Percentiles rank a stretch among this genome's conserved stretches.
phyloP scores from a whole-genome alignment of 2,113 vertebrate species.

The Apeltes quadracus region DNA sequence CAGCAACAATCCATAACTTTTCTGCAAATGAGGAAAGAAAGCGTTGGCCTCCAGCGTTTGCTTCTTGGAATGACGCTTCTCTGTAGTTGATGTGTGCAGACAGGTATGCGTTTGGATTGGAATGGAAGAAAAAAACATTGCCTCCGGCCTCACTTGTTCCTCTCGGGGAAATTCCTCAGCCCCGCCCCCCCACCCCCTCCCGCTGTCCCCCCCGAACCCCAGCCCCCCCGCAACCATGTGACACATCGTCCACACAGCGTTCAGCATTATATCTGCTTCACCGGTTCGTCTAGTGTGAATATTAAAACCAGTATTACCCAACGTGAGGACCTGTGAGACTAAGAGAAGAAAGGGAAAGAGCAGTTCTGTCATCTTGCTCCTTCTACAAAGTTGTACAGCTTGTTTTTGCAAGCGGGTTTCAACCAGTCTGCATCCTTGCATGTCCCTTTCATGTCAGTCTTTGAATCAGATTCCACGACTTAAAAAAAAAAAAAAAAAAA shows the following conservation, averaged over 20 bases:
- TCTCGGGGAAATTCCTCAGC: constrained; percentile 77
- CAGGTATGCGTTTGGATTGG: constrained; percentile 63
- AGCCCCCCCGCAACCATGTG: constrained; percentile 37
- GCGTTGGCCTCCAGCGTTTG: constrained; percentile 17
- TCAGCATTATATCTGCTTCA: constrained; percentile 34
- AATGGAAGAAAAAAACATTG: constrained; percentile 72
- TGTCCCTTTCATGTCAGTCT: neutral
- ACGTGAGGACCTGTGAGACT: neutral
- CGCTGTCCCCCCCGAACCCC: too few relatives aligned
- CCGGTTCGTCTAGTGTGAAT: neutral
- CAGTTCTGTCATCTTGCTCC: neutral
- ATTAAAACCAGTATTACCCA: neutral
- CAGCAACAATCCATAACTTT: constrained; percentile 14
- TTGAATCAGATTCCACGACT: constrained; percentile 34
- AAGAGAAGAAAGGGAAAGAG: neutral
- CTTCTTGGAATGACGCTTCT: constrained; percentile 28
- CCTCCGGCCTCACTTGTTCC: constrained; percentile 73
- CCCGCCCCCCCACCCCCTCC: constrained; percentile 33
- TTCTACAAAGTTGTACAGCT: neutral
- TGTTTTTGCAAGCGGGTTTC: neutral
- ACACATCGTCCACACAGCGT: constrained; percentile 46
- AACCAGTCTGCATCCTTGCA: neutral
- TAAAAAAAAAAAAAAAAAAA: too few relatives aligned
- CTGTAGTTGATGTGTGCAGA: constrained; percentile 59
- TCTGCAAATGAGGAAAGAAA: constrained; percentile 10